A percentile compares a stretch with the other conserved stretches of the same genome.
These are phyloP conservation scores for Phortica variegata DNA, from an alignment of 1,140 invertebrate genomes.

Conservation along the genomic window DNA sequence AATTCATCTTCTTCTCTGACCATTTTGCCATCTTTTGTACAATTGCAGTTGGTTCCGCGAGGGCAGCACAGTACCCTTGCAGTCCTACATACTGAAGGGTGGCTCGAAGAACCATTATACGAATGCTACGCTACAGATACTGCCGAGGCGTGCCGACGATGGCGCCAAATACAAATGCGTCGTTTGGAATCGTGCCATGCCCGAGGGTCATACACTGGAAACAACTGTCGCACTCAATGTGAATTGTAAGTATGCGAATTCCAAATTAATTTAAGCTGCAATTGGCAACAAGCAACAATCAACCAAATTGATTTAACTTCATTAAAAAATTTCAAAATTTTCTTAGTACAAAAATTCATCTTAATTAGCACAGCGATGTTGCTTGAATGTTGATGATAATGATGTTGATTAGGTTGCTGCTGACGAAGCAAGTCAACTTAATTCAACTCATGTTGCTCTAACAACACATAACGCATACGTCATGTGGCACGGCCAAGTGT, in stretches of 20 bases:
- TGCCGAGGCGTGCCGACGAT: slow-evolving; percentile 80
- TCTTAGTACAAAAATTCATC: no score
- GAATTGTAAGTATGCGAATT: slow-evolving; percentile 73
- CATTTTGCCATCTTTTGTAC: slow-evolving; percentile 11
- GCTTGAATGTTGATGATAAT: neutral
- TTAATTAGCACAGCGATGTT: slow-evolving; percentile 16
- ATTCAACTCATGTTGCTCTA: slow-evolving; percentile 32
- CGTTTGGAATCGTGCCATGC: slow-evolving; percentile 85
- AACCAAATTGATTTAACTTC: slow-evolving; percentile 1
- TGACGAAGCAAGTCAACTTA: no score
- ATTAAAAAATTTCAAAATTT: slow-evolving; percentile 18
- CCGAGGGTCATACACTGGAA: slow-evolving; percentile 75
- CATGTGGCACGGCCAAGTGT: neutral
- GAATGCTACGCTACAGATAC: slow-evolving; percentile 72
- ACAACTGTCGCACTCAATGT: slow-evolving; percentile 79
- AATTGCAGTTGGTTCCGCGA: slow-evolving; percentile 68
- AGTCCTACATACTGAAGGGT: slow-evolving; percentile 67
- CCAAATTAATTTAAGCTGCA: slow-evolving; percentile 15
- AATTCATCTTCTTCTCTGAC: slow-evolving; percentile 4
- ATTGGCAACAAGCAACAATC: neutral
- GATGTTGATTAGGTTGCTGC: slow-evolving; percentile 21
- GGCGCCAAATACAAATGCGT: slow-evolving; percentile 78
- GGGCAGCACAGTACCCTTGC: slow-evolving; percentile 67
- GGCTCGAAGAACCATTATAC: slow-evolving; percentile 70
- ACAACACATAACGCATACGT: neutral